Evolutionary conservation across 2,797 vertebrate genomes (phyloP), one percentile per base, ranked within the genome.

Genomic region (Pangasius krempfi): DNA sequence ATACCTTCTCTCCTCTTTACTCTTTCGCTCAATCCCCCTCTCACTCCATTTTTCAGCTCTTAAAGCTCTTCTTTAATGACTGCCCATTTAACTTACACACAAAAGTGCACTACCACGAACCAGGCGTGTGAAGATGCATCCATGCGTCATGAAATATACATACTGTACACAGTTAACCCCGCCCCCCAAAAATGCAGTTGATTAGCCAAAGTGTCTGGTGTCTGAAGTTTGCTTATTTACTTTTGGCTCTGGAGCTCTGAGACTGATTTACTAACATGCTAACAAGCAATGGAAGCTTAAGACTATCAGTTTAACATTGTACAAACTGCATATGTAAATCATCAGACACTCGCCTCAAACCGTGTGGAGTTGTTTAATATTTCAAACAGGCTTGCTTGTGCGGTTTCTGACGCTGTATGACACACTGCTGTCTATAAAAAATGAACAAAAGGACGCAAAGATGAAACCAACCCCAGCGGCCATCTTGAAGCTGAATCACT

Each of bases 1-100:
- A 91, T 89, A 88, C 79, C 88, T 83, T 86, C 87, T 44, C 44
- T 60, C 50, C 56, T 75, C 72, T 66, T 40, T 76, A 62, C 89
- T 54, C 40, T n/a, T 80, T 64, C 30, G 5, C 40, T 52, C 64
- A 25, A 20, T 68, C 81, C 27, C 47, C 20, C 50, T 56, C 72
- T 75, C 37, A 20, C 47, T 78, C 33, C 54, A 78, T 78, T 88
- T 90, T 87, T 81, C 89, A 33, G 25, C 76, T 20, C 62, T n/a
- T 60, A 62, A 62, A 47, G 25, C 87, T 84, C 25, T 14, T 47
- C 72, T 78, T 54, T 84, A 64, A 84, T n/a, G 72, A 78, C 72
- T 30, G 20, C 54, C n/a, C 27, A 62, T 82, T 82, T n/a, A 47
- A 64, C 52, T 25, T 37, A 3, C 52, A 27, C 56, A 82, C 10